Base-by-base conservation (phyloP, 2,113 vertebrate genomes). In the Thryonomys swinderianus region DNA sequence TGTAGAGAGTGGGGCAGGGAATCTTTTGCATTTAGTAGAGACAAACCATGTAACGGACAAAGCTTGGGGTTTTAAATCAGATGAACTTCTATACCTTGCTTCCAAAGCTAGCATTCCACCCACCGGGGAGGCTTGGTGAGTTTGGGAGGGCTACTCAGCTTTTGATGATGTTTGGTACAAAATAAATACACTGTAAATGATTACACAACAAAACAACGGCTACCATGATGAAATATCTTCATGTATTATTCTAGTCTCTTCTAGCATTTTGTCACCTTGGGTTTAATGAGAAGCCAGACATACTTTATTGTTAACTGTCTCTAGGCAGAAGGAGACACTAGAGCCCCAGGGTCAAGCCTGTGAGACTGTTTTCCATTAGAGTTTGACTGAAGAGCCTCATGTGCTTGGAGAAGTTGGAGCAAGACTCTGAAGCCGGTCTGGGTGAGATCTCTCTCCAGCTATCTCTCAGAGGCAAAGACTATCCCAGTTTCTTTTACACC, bases 401-500 rank as follows among this genome's bases (percentile, higher is more conserved):
- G 8, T 30, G 57, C 32, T 0, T 42, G 12, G 64, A 74, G 64
- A 88, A n/a, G 13, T 10, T 55, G 40, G 25, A 66, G 27, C 45
- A 20, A 79, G 59, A 62, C 85, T 57, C 51, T 21, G 45, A 79
- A 82, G 69, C 71, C 16, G 0, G 1, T 45, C 34, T 69, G 69
- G 21, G 21, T 59, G 51, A 92, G 51, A 45, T 13, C 30, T 91
- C 87, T 88, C 69, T 74, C 92, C 66, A 64, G 57, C 51, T 62
- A 37, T 71, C 79, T 93, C 78, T 73, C 23, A n/a, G 74, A 94
- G 88, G 64, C 69, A n/a, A n/a, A 85, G 48, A n/a, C 92, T 76
- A 94, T 97, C 94, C 69, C 55, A 69, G 69, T 78, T 95, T 95
- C 94, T 93, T 71, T 96, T 95, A 95, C 34, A 94, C 92, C 94